Evolutionary conservation across 2,888 invertebrate genomes (phyloP).

Genomic region (Pyrgus malvae): DNA sequence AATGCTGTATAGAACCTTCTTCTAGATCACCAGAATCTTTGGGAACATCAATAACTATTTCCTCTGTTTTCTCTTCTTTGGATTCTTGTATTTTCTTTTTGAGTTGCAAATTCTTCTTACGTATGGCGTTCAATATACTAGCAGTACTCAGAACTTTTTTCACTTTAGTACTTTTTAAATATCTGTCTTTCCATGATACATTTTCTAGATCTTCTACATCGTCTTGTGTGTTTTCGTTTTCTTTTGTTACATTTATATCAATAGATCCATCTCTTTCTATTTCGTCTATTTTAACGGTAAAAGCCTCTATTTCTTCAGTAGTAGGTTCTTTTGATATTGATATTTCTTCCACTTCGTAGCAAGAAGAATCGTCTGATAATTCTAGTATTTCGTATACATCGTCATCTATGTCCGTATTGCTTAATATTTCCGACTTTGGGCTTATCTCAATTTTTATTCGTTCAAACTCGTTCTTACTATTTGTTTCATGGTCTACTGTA

Average conservation of each 20-base stretch:
- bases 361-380: constrained; percentile 66
- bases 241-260: too few relatives aligned
- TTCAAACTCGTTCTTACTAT: neutral
- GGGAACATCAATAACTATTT: constrained; percentile 36
- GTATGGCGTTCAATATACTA: constrained; percentile 81
- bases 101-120: constrained; percentile 80
- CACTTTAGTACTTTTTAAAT: constrained; percentile 82
- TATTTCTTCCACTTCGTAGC: constrained; percentile 58
- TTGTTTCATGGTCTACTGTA: neutral
- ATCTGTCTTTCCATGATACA: constrained; percentile 82
- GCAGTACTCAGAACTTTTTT: constrained; percentile 75
- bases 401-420: constrained; percentile 37
- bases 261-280: constrained; percentile 59
- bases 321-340: constrained; percentile 73
- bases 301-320: constrained; percentile 65
- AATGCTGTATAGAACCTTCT: constrained; percentile 81
- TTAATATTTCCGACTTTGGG: neutral
- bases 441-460: neutral
- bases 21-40: constrained; percentile 36
- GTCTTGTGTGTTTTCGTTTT: constrained; percentile 50
- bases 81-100: constrained; percentile 63
- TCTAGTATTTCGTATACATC: constrained; percentile 62
- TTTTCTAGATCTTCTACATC: constrained; percentile 31
- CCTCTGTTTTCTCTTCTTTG: constrained; percentile 42
- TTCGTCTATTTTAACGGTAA: constrained; percentile 74